Evolutionary conservation across 2,113 vertebrate species (phyloP).

Genomic region (Scytalopus superciliaris): DNA sequence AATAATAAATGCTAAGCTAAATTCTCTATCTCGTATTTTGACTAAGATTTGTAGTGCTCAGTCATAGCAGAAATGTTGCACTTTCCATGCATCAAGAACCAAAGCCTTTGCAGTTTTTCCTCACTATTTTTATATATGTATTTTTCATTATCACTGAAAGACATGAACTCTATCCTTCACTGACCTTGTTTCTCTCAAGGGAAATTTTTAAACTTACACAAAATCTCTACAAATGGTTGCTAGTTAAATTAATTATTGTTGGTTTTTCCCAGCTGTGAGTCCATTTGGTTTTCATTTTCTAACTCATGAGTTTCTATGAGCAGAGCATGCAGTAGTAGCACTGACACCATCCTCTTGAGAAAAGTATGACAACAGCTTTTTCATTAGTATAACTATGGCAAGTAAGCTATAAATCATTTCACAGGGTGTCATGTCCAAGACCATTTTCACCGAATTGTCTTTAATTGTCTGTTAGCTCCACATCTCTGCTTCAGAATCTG

Average conservation of each 20-base stretch:
- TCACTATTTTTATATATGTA: conserved; percentile 24
- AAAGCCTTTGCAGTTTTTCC: neutral
- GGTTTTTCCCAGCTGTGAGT: conserved; percentile 78
- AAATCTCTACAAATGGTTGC: conserved; percentile 61
- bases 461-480: conserved; percentile 35
- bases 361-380: conserved; percentile 73
- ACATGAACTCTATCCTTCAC: conserved; percentile 44
- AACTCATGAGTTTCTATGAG: conserved; percentile 65
- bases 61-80: neutral
- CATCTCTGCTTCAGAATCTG: neutral
- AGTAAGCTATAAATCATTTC: conserved; percentile 73
- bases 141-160: conserved; percentile 51
- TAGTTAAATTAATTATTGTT: conserved; percentile 78
- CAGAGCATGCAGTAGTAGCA: conserved; percentile 46
- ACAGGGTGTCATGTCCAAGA: conserved; percentile 41
- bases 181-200: conserved; percentile 73
- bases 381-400: conserved; percentile 70
- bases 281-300: conserved; percentile 79
- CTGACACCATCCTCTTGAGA: conserved; percentile 62
- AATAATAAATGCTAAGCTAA: neutral
- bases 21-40: neutral
- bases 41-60: neutral
- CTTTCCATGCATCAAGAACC: neutral
- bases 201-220: conserved; percentile 71
- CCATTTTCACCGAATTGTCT: conserved; percentile 44